phyloP scores from a whole-genome alignment of 2,113 vertebrate genomes.

The Prionailurus viverrinus region DNA sequence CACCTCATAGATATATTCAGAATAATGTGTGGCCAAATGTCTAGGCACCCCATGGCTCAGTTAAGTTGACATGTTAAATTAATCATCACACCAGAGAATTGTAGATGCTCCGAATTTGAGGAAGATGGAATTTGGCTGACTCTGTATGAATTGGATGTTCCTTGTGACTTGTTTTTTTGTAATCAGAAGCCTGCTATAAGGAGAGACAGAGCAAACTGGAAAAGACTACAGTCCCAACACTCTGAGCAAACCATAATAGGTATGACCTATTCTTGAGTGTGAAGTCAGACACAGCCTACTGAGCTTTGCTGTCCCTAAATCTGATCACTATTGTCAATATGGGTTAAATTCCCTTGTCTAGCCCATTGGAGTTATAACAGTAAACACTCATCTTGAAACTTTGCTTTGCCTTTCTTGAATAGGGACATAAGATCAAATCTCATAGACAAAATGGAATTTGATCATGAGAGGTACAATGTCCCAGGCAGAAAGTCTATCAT shows the following conservation, averaged over 20 bases:
- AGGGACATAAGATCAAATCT: not conserved
- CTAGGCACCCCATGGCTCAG: not conserved
- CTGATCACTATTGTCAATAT: not conserved
- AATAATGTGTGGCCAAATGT: not conserved
- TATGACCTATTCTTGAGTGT: not conserved
- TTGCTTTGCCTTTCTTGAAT: not conserved
- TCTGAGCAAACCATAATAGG: not conserved
- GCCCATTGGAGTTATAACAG: not conserved
- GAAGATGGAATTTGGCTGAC: not conserved
- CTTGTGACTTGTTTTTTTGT: not conserved
- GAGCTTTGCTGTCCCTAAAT: not conserved
- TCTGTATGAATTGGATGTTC: not conserved
- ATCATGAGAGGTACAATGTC: fast-evolving
- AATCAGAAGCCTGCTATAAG: not conserved
- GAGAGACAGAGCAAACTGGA: not conserved
- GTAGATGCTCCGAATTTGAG: not conserved
- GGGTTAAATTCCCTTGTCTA: not conserved
- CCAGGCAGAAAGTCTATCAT: not conserved
- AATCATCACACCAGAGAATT: not conserved
- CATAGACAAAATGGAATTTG: not conserved
- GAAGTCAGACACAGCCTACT: not conserved
- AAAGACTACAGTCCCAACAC: fast-evolving
- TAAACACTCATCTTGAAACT: not conserved
- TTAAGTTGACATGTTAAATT: not conserved
- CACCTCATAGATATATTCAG: not conserved